Conservation (phyloP, 2,888 invertebrate genomes). For the Eupithecia dodoneata region DNA sequence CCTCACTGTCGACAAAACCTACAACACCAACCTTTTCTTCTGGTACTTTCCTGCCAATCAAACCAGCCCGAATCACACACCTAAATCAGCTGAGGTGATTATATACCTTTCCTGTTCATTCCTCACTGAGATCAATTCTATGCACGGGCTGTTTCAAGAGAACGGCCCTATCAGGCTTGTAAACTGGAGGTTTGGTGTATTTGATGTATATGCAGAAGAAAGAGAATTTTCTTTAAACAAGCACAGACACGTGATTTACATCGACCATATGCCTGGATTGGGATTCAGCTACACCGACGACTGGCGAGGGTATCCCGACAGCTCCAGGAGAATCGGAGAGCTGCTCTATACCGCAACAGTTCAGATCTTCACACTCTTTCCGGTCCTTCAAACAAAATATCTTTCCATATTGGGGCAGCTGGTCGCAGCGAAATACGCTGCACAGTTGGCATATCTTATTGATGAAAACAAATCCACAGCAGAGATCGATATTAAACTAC, state of each 20-base stretch:
- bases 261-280: not conserved
- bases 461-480: not conserved
- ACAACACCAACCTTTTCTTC: constrained; percentile 3
- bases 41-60: not conserved
- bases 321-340: not conserved
- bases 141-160: not conserved
- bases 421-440: not conserved
- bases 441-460: not conserved
- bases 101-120: not conserved
- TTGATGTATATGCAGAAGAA: not conserved
- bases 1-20: not conserved
- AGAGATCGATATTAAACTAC: not conserved
- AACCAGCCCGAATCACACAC: not conserved
- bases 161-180: not conserved
- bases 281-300: not conserved
- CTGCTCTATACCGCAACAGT: not conserved
- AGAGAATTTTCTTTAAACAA: not conserved
- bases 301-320: not conserved
- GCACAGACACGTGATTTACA: not conserved
- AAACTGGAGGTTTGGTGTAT: not conserved
- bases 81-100: not conserved
- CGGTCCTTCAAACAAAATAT: not conserved
- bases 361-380: not conserved
- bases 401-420: not conserved
- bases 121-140: not conserved